Base-by-base conservation (phyloP, 2,888 invertebrate genomes). In the Pyrrhosoma nymphula region DNA sequence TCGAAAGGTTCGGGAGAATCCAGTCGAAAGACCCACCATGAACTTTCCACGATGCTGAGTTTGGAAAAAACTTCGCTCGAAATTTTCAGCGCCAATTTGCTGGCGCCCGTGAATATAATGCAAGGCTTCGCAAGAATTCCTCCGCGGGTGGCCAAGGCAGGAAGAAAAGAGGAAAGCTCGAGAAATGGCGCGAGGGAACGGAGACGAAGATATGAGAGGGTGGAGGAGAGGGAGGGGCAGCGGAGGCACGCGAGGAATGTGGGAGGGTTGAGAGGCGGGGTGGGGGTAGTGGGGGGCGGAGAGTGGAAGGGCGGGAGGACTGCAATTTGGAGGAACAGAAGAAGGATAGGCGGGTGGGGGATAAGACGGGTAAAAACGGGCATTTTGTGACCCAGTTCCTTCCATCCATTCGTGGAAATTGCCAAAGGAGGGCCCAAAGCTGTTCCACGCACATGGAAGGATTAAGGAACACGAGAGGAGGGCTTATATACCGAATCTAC, bases 341-440 rank as follows among this genome's bases (percentile, higher is more conserved):
- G 69, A 1, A 26, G 69, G 69, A n/a, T n/a, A n/a, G n/a, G n/a
- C n/a, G 69, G n/a, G 69, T 1, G 69, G 69, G 0, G 26, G 69
- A n/a, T 26, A 69, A n/a, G 35, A 4, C 16, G 10, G 82, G 82
- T 1, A 4, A 14, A 35, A 35, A 35, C 30, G 82, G 35, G 35
- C 30, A 12, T 82, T 82, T 82, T 8, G 82, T 82, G 82, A 82
- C 82, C 82, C 82, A 82, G 30, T 82, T 82, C 82, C 82, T 30
- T 82, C 82, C 12, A 12, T 82, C 16, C 82, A 0, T 82, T 82
- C 82, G 82, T 35, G 82, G 30, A 82, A 82, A 35, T 14, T 6
- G 23, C 82, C 82, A 10, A 20, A 12, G 69, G 82, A 82, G 10
- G 35, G 18, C 30, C 82, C 82, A 35, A 30, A 14, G 35, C 82